These are phyloP conservation scores for Dinomys branickii DNA, from an alignment of 2,113 vertebrate species.

Conservation along the genomic window DNA sequence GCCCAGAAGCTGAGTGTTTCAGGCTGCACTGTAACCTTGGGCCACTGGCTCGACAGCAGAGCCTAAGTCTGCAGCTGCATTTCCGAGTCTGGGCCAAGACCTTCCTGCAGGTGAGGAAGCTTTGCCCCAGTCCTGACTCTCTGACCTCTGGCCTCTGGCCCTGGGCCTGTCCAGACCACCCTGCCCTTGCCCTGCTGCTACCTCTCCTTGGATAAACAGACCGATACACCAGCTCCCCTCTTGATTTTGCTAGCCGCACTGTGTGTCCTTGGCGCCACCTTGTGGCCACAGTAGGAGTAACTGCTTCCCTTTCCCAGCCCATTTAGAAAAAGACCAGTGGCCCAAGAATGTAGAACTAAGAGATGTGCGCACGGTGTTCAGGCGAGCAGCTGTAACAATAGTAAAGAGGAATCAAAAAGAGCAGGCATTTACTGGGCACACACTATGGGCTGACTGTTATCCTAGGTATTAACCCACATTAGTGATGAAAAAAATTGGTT, in stretches of 20 bases:
- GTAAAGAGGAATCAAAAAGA: background rate
- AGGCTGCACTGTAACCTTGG: slow-evolving; percentile 89
- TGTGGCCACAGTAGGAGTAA: background rate
- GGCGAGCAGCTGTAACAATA: background rate
- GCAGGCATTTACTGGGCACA: background rate
- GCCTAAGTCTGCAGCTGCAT: slow-evolving; percentile 89
- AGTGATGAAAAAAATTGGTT: background rate
- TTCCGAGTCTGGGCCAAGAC: slow-evolving; percentile 93
- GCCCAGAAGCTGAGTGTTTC: slow-evolving; percentile 91
- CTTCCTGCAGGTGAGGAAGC: slow-evolving; percentile 88
- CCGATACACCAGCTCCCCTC: background rate
- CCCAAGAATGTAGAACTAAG: background rate
- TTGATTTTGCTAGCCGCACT: background rate
- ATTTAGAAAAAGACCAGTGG: background rate
- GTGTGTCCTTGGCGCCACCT: slow-evolving; percentile 56
- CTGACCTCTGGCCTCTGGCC: background rate
- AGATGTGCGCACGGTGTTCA: background rate
- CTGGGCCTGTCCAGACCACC: background rate
- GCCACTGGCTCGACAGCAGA: slow-evolving; percentile 89
- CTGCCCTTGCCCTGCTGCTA: background rate
- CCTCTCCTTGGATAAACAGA: background rate
- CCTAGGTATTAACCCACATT: slow-evolving; percentile 12
- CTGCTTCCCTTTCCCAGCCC: background rate
- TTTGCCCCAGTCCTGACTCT: background rate
- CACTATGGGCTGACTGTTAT: background rate